Evolutionary conservation across 2,888 invertebrate genomes (phyloP).

Genomic region (Oeneis ivallda): DNA sequence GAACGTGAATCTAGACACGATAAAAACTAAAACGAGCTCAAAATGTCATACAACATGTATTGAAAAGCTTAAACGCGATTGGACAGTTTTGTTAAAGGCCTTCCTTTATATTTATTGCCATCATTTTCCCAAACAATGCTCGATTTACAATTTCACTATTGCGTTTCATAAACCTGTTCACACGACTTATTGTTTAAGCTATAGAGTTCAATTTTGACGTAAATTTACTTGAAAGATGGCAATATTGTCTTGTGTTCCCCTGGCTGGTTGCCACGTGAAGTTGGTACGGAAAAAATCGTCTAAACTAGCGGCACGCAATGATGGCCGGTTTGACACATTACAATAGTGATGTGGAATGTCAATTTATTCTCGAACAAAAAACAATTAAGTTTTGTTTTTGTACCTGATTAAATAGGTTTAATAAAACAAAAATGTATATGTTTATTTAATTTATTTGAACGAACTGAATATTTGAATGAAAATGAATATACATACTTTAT

Average conservation of each 20-base stretch:
- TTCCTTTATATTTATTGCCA: conserved; percentile 71
- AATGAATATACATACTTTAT: too few species aligned
- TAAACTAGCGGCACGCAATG: too few species aligned
- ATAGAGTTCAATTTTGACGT: conserved; percentile 46
- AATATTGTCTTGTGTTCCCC: conserved; percentile 48
- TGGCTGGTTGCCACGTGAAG: conserved; percentile 68
- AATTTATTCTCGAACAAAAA: too few species aligned
- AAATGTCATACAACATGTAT: conserved; percentile 44
- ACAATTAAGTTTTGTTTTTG: too few species aligned
- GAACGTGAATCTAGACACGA: conserved; percentile 28
- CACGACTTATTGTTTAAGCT: conserved; percentile 40
- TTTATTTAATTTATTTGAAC: too few species aligned
- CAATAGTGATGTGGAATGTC: too few species aligned
- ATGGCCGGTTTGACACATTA: too few species aligned
- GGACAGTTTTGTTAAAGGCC: conserved; percentile 64
- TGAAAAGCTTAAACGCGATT: conserved; percentile 54
- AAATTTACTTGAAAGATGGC: conserved; percentile 29
- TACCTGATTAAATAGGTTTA: too few species aligned
- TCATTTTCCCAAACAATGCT: conserved; percentile 72
- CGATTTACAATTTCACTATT: conserved; percentile 48
- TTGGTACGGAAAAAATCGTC: conserved; percentile 63
- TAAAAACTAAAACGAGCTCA: conserved; percentile 37
- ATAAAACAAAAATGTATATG: too few species aligned
- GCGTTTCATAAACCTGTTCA: conserved; percentile 34
- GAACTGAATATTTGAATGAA: too few species aligned